A percentile compares a stretch with the other conserved stretches of the same genome.
Evolutionary conservation across 2,797 vertebrate species (phyloP).

Genomic region (Sardinella longiceps): DNA sequence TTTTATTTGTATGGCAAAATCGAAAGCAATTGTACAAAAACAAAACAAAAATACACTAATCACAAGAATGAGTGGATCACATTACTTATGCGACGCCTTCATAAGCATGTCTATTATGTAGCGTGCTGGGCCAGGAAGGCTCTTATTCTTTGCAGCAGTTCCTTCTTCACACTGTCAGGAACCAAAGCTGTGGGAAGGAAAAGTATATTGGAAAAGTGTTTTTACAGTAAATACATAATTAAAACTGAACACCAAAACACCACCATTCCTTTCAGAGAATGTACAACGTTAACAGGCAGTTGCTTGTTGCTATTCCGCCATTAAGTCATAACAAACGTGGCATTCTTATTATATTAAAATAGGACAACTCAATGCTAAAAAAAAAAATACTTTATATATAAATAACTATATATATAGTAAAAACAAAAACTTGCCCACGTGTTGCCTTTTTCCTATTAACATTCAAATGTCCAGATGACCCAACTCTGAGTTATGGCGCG

Average conservation of each 20-base stretch:
- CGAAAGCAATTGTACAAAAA: slow-evolving; percentile 29
- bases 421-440: too few relatives aligned
- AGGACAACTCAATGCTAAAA: too few relatives aligned
- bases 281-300: not conserved
- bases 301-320: not conserved
- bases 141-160: slow-evolving; percentile 97
- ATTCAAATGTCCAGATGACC: too few relatives aligned
- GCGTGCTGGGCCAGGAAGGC: slow-evolving; percentile 94
- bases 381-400: too few relatives aligned
- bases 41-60: slow-evolving; percentile 3
- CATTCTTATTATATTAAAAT: too few relatives aligned
- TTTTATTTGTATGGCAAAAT: slow-evolving; percentile 19
- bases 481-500: too few relatives aligned
- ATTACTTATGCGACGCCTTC: not conserved
- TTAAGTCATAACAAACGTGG: not conserved
- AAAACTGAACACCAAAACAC: not conserved
- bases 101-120: slow-evolving; percentile 63
- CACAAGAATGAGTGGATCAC: not conserved
- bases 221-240: not conserved
- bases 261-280: not conserved
- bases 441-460: too few relatives aligned
- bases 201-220: not conserved
- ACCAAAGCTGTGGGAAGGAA: slow-evolving; percentile 82
- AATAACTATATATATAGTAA: too few relatives aligned
- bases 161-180: slow-evolving; percentile 98